Percentiles rank a stretch among this genome's conserved stretches.
Conservation (phyloP, 2,113 vertebrate genomes). For the Psittacula cyanocephala region DNA sequence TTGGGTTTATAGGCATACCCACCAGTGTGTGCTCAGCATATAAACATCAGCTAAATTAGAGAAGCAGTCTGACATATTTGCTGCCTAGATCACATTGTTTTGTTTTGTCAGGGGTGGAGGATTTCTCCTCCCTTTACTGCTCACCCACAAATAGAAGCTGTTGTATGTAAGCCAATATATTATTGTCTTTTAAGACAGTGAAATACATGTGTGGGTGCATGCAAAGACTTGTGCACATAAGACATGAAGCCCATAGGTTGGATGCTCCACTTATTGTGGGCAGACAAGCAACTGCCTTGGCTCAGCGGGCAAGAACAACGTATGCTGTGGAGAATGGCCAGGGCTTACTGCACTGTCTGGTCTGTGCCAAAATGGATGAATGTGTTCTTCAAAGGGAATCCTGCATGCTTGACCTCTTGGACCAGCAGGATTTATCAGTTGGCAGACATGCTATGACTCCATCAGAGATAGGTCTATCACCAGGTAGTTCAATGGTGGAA, state of each 20-base stretch:
- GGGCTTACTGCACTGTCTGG: neutral
- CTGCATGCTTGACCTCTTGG: neutral
- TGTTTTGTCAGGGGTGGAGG: neutral
- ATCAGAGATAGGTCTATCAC: neutral
- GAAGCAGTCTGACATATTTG: neutral
- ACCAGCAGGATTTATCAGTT: neutral
- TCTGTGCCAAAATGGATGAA: neutral
- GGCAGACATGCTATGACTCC: neutral
- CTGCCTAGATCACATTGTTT: neutral
- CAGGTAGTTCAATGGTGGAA: neutral
- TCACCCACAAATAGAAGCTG: neutral
- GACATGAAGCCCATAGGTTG: neutral
- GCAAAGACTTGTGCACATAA: neutral
- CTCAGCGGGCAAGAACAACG: neutral
- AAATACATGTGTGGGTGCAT: neutral
- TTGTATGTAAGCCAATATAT: neutral
- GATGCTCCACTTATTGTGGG: neutral
- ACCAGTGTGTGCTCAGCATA: neutral
- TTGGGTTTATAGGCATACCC: neutral
- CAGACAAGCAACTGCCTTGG: neutral
- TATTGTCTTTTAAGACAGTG: neutral
- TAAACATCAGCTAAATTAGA: neutral
- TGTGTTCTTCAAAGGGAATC: neutral
- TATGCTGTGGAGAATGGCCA: neutral
- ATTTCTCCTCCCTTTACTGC: neutral